Evolutionary conservation across 2,888 invertebrate species (phyloP), one percentile per base, ranked within the genome.

Genomic region (Gymnoscelis rufifasciata): DNA sequence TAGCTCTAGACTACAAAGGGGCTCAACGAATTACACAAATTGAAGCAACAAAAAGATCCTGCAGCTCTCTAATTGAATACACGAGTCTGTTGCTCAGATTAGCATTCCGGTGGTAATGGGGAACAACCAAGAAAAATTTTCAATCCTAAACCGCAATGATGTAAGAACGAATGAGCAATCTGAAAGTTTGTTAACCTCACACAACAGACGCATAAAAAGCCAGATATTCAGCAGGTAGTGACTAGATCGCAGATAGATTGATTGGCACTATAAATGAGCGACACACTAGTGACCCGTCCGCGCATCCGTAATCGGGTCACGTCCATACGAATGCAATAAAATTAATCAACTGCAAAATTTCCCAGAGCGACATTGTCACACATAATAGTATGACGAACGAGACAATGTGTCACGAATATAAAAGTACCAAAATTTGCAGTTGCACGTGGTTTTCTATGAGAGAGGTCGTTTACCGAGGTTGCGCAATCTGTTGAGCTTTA

Each of bases 101-200:
- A 51, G 59, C 59, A 68, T 53, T 59, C 71, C 65, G 72, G 66
- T 61, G 48, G 44, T 55, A 52, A 28, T 44, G 57, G 56, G 66
- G 68, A 67, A 74, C 67, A 68, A 66, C 68, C 72, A 75, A 71
- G 75, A 75, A 79, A 81, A 77, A 64, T 66, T 19, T 69, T 67
- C 59, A 69, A 72, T 70, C 64, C 59, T 42, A 80, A 83, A 82
- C 78, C 80, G 74, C 81, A 82, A 81, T 83, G 86, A 82, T 84
- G 82, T 81, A 86, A 86, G 83, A 19, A 81, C 73, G 83, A 82
- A 86, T 84, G 80, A 86, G 80, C 86, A 83, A 86, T 86, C 86
- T 81, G 74, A 74, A 74, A 81, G 87, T 83, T 84, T 77, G 72
- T 83, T 83, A 73, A 87, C 86, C 87, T 68, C 74, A 62, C 59